These are phyloP conservation scores for Drosophila nebulosa DNA, from an alignment of 1,140 invertebrate genomes.

Conservation along the genomic window DNA sequence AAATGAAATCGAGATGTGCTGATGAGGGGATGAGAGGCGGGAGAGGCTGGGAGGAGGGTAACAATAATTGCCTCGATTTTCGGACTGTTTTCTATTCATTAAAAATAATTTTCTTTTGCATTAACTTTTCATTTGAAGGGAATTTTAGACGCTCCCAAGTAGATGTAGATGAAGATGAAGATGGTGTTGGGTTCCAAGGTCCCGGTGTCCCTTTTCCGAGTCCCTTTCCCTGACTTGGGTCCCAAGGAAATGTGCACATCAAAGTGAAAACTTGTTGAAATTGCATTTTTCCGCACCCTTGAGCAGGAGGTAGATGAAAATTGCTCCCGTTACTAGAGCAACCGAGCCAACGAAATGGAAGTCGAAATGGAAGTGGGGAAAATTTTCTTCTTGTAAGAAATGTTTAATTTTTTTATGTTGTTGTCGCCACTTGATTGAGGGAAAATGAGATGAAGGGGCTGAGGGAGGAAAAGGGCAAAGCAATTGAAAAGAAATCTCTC, in stretches of 20 bases:
- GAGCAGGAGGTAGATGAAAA: slow-evolving; percentile 59
- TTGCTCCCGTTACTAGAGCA: slow-evolving; percentile 53
- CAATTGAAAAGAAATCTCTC: slow-evolving; percentile 10
- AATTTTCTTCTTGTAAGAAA: slow-evolving; percentile 40
- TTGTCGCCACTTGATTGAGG: slow-evolving; percentile 55
- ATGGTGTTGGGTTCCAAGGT: slow-evolving; percentile 12
- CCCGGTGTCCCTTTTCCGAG: slow-evolving; percentile 9
- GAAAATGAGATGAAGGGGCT: neutral
- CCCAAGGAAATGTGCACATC: slow-evolving; percentile 69
- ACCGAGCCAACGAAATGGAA: slow-evolving; percentile 41
- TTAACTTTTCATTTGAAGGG: slow-evolving; percentile 73
- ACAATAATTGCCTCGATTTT: slow-evolving; percentile 65
- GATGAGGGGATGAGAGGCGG: neutral
- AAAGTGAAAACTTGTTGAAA: slow-evolving; percentile 77
- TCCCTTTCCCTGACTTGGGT: slow-evolving; percentile 2
- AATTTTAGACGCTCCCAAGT: slow-evolving; percentile 26
- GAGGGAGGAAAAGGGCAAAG: neutral
- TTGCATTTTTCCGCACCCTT: slow-evolving; percentile 78
- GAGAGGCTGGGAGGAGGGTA: neutral
- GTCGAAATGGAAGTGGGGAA: slow-evolving; percentile 57
- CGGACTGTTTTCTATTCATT: slow-evolving; percentile 73
- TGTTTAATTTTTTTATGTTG: slow-evolving; percentile 76
- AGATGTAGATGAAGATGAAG: neutral
- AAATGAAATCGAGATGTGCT: neutral
- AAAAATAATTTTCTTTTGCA: slow-evolving; percentile 77